Evolutionary conservation across 2,113 vertebrate genomes (phyloP), one percentile per base, ranked within the genome.

Genomic region (Paratilapia polleni): DNA sequence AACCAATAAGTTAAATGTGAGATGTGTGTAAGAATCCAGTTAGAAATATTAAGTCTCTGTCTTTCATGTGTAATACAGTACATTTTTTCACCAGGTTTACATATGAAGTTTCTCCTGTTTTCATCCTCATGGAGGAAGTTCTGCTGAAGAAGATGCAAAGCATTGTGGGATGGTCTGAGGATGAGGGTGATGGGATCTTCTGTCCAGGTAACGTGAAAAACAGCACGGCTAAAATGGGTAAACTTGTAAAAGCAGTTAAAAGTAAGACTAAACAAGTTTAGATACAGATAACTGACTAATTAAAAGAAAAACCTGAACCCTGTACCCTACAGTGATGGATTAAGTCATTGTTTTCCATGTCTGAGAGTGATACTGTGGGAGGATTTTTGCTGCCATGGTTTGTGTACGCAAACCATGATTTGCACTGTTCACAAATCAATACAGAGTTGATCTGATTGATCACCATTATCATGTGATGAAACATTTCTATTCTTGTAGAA

Each of bases 141-240:
- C 76, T 97, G 76, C 91, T 96, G 31, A 96, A 89, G 68, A 97
- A 97, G 93, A 96, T 96, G 93, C 83, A 86, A 26, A 82, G 92
- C 89, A 94, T 96, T 7, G 86, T 96, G 81, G 95, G 91, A 64
- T 96, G 92, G 91, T 66, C 34, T 58, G 84, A 93, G 28, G 84
- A 83, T 61, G 93, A 96, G 87, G 92, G 91, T 78, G 95, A 95
- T 61, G 94, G 93, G 5, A 88, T 96, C 64, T 96, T 97, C 92
- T 96, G 86, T 89, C 92, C 95, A 87, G 93, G 92, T 95, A 49
- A 54, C 3, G 8, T 36, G 36, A 41, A 64, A 15, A 52, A 60
- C 36, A 13, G n/a, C 22, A 22, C 22, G 36, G 8, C n/a, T 8
- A 41, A 41, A 64, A 9, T 24, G 14, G 4, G 4, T 12, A 47